These are phyloP conservation scores for Campaea margaritaria DNA, from an alignment of 2,888 invertebrate species.

Conservation along the genomic window DNA sequence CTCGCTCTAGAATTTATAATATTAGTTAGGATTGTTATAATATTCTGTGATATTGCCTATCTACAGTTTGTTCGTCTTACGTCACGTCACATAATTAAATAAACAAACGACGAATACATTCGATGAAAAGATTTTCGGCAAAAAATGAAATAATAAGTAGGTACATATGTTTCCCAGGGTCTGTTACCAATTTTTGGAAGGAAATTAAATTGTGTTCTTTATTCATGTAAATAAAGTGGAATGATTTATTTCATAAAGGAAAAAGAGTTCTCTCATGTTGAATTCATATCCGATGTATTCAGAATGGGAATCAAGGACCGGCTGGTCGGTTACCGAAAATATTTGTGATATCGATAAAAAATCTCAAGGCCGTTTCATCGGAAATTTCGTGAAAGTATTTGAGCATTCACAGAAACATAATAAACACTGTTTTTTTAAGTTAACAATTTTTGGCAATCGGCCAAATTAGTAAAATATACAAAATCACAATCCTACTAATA, in stretches of 20 bases:
- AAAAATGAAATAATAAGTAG: not conserved
- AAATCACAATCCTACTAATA: too few relatives aligned
- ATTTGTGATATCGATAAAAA: not conserved
- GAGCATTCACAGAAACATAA: too few relatives aligned
- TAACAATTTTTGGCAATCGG: too few relatives aligned
- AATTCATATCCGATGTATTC: conserved; percentile 15
- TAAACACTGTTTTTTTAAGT: too few relatives aligned
- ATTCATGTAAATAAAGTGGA: conserved; percentile 23
- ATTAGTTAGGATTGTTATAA: too few relatives aligned
- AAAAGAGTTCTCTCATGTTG: conserved; percentile 15
- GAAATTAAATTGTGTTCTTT: conserved; percentile 29
- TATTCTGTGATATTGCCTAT: too few relatives aligned
- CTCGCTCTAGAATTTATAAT: too few relatives aligned
- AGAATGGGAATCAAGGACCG: not conserved
- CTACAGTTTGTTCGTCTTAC: too few relatives aligned
- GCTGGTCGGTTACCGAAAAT: not conserved
- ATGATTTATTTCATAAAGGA: conserved; percentile 22
- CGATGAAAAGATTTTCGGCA: conserved; percentile 1
- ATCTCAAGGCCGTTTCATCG: not conserved
- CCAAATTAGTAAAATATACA: too few relatives aligned
- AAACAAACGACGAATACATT: not conserved
- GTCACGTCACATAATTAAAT: not conserved
- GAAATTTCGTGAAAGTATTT: too few relatives aligned
- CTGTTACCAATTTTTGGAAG: conserved; percentile 27
- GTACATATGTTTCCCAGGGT: conserved; percentile 1